Evolutionary conservation across 2,888 invertebrate species (phyloP), one percentile per base, ranked within the genome.

Genomic region (Pegoplata infirma): DNA sequence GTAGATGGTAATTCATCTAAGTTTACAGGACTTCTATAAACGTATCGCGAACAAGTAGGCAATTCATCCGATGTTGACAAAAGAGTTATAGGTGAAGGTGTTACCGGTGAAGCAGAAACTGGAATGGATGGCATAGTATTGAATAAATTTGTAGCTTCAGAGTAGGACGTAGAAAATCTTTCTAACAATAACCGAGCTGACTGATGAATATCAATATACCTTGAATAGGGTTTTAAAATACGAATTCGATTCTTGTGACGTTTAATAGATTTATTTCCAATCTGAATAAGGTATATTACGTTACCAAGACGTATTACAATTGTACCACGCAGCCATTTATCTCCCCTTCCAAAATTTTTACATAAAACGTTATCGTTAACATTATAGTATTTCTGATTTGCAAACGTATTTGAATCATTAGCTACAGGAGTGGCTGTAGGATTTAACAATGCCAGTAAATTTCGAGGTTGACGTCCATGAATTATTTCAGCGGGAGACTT

Each of bases 401-500:
- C 1, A 10, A 4, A 23, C 5, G 10, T 25, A 51, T 51, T 12
- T n/a, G 25, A 23, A 25, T 32, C 32, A 8, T 19, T 23, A 51
- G 12, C 14, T 28, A 1, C 16, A 2, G 32, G 14, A 28, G 10
- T 25, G 3, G 2, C 3, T 12, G 17, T 21, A 28, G 58, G 68
- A 10, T 59, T 28, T 10, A 36, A n/a, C 8, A 64, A 23, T 2
- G 55, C 63, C n/a, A 72, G 28, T 7, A 63, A 12, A n/a, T 12
- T 72, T 10, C 56, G 63, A 19, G 61, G 72, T 49, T 76, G 58
- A 17, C 75, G 46, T 0, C 75, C 78, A 69, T 73, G 75, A 21
- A 76, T 44, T n/a, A 81, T 55, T 67, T 78, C 81, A 5, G 76
- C 67, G 14, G 68, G 72, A 7, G 74, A 74, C 14, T 51, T 78